Evolutionary conservation across 1,140 invertebrate genomes (phyloP).

Genomic region (Drosophila kikkawai): DNA sequence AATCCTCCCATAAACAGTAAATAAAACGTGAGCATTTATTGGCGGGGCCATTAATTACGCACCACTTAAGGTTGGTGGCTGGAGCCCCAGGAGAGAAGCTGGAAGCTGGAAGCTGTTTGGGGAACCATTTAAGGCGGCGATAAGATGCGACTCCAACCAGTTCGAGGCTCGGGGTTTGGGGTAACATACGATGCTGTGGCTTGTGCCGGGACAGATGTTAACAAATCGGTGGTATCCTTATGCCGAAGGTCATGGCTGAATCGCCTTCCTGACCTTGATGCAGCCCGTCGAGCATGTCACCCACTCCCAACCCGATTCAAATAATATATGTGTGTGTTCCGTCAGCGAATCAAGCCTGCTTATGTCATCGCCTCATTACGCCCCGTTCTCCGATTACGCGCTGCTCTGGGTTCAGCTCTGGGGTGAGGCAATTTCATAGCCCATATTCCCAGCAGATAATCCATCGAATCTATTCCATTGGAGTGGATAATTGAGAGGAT

Average conservation of each 20-base stretch:
- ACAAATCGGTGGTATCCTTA: constrained; percentile 31
- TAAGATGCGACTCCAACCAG: constrained; percentile 48
- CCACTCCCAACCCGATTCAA: constrained; percentile 19
- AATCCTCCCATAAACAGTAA: constrained; percentile 69
- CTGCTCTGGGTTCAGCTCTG: constrained; percentile 26
- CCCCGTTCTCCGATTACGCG: constrained; percentile 21
- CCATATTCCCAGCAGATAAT: constrained; percentile 28
- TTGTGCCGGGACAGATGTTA: constrained; percentile 52
- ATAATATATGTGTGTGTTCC: constrained; percentile 7
- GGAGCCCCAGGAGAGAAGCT: constrained; percentile 40
- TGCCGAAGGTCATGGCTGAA: constrained; percentile 29
- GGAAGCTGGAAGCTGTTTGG: constrained; percentile 52
- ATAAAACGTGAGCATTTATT: constrained; percentile 76
- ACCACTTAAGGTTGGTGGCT: constrained; percentile 50
- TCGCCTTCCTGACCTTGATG: constrained; percentile 28
- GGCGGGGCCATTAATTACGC: constrained; percentile 71
- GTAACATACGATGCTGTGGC: constrained; percentile 39
- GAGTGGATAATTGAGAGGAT: constrained; percentile 30
- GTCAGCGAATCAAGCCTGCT: constrained; percentile 23
- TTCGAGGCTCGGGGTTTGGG: constrained; percentile 7
- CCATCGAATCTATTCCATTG: constrained; percentile 18
- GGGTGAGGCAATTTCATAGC: constrained; percentile 39
- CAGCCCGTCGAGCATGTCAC: constrained; percentile 41
- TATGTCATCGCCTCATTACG: constrained; percentile 55
- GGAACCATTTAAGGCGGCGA: constrained; percentile 46